These are phyloP conservation scores for Zootermopsis nevadensis DNA, from an alignment of 2,888 invertebrate genomes.

Conservation along the genomic window DNA sequence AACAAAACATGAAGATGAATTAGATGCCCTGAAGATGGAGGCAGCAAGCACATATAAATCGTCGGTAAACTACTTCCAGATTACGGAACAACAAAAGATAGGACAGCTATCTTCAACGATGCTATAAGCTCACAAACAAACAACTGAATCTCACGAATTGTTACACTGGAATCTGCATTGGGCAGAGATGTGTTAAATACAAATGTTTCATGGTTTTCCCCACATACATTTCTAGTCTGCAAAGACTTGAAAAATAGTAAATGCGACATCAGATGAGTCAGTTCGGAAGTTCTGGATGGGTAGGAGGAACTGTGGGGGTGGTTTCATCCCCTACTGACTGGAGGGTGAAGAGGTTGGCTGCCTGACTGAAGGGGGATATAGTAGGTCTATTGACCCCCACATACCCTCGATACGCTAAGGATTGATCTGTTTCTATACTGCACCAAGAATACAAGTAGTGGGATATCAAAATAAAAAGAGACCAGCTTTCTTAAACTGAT, in stretches of 20 bases:
- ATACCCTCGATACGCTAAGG: slow-evolving; percentile 23
- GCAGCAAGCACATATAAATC: no score
- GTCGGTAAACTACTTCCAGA: no score
- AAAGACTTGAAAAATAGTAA: neutral
- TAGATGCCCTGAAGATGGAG: no score
- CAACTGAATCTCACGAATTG: no score
- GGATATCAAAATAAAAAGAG: neutral
- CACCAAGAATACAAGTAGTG: neutral
- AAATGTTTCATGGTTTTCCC: neutral
- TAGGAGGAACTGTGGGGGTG: neutral
- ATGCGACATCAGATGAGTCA: slow-evolving; percentile 35
- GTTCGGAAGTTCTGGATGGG: slow-evolving; percentile 34
- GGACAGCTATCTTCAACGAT: no score
- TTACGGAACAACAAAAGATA: no score
- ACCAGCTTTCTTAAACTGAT: neutral
- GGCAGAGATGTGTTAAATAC: neutral
- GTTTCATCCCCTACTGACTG: slow-evolving; percentile 30
- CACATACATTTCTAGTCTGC: neutral
- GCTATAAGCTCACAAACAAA: no score
- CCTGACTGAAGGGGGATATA: slow-evolving; percentile 11
- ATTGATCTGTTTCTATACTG: slow-evolving; percentile 26
- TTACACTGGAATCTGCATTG: no score
- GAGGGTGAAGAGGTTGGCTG: slow-evolving; percentile 28
- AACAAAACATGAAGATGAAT: no score
- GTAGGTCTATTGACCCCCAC: slow-evolving; percentile 36